Conservation (phyloP, 2,888 invertebrate species). For the Aleiodes alternator region DNA sequence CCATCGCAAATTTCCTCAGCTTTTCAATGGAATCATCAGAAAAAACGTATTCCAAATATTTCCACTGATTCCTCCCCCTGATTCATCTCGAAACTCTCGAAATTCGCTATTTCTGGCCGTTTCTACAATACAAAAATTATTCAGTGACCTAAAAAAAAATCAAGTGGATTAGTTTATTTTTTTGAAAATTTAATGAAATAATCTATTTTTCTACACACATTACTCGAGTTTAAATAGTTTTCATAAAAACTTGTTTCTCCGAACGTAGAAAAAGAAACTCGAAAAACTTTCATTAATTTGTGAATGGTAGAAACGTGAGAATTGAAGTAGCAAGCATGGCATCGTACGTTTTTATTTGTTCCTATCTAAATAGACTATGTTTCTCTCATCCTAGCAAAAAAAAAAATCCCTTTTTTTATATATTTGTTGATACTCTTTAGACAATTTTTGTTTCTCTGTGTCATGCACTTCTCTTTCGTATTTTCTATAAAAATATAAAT, state of each 20-base stretch:
- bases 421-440: constrained; percentile 36
- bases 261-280: background rate
- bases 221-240: background rate
- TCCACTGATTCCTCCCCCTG: no score
- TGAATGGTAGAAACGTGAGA: constrained; percentile 15
- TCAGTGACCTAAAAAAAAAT: no score
- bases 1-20: no score
- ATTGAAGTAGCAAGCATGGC: constrained; percentile 34
- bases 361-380: background rate
- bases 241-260: no score
- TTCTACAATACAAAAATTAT: no score
- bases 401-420: constrained; percentile 22
- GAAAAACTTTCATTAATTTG: background rate
- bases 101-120: no score
- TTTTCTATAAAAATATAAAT: constrained; percentile 4
- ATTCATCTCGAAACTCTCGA: no score
- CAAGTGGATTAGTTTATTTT: no score
- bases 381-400: constrained; percentile 14
- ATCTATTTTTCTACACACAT: background rate
- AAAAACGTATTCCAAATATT: no score
- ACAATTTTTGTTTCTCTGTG: constrained; percentile 39
- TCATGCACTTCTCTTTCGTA: constrained; percentile 30
- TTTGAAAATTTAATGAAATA: no score
- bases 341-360: constrained; percentile 5
- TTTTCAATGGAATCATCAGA: no score